phyloP scores from a whole-genome alignment of 1,140 invertebrate species.

The Stegodyphus mimosarum region DNA sequence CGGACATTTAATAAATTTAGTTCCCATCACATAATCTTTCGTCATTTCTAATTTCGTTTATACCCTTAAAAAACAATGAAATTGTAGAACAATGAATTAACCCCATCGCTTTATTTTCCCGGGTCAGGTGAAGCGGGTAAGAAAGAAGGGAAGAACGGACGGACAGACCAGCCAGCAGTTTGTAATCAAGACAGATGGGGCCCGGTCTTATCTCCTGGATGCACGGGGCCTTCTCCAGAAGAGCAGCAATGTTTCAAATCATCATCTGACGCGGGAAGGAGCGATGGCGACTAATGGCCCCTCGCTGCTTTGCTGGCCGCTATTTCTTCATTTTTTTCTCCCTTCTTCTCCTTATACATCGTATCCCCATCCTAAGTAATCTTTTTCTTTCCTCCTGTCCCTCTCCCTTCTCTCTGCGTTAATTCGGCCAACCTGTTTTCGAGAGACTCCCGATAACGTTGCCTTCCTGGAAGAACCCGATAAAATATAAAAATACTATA shows the following conservation, averaged over 20 bases:
- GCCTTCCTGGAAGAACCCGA: slow-evolving; percentile 6
- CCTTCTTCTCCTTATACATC: neutral
- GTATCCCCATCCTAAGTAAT: slow-evolving; percentile 12
- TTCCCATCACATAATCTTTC: too few species aligned
- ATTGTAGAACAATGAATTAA: slow-evolving; percentile 21
- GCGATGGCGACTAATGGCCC: slow-evolving; percentile 41
- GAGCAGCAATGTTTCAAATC: slow-evolving; percentile 61
- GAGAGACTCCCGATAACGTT: slow-evolving; percentile 44
- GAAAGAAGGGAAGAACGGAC: neutral
- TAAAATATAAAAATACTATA: slow-evolving; percentile 42
- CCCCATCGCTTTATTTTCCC: slow-evolving; percentile 39
- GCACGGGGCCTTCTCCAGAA: slow-evolving; percentile 46
- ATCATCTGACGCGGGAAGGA: slow-evolving; percentile 57
- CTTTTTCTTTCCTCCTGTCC: neutral
- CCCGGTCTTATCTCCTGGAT: slow-evolving; percentile 57
- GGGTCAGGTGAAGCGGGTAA: slow-evolving; percentile 2
- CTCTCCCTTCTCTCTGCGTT: slow-evolving; percentile 10
- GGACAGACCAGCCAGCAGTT: slow-evolving; percentile 28
- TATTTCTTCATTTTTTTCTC: slow-evolving; percentile 23
- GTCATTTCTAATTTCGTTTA: too few species aligned
- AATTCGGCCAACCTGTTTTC: slow-evolving; percentile 58
- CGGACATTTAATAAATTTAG: too few species aligned
- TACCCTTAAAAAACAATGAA: too few species aligned
- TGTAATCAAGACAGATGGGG: slow-evolving; percentile 62
- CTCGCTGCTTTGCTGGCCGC: neutral